Evolutionary conservation across 2,888 invertebrate species (phyloP).

Genomic region (Pyrgus malvae): DNA sequence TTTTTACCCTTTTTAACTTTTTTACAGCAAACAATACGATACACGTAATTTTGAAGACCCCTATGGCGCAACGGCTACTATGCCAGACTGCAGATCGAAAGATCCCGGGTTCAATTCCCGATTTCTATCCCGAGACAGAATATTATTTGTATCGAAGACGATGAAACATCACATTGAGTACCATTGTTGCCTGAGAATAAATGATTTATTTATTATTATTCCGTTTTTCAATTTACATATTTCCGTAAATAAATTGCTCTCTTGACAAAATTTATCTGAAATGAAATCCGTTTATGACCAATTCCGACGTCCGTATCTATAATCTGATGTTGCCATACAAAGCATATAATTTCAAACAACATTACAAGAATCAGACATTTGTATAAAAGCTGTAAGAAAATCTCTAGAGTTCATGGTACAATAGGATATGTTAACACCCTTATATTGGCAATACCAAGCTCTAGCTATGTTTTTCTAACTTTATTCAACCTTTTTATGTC

Average conservation of each 20-base stretch:
- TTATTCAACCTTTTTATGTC: too few species aligned
- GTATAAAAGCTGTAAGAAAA: constrained; percentile 1
- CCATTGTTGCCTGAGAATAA: too few species aligned
- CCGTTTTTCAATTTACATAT: background rate
- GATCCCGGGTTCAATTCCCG: too few species aligned
- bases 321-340: background rate
- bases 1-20: too few species aligned
- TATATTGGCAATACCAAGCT: background rate
- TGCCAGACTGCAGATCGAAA: too few species aligned
- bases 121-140: too few species aligned
- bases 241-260: background rate
- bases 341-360: constrained; percentile 1
- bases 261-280: background rate
- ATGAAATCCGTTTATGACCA: constrained; percentile 4
- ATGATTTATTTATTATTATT: background rate
- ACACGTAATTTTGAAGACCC: too few species aligned
- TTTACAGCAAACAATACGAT: too few species aligned
- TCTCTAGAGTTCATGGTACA: constrained; percentile 3
- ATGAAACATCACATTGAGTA: too few species aligned
- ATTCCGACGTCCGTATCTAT: background rate
- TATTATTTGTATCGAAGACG: too few species aligned
- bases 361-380: background rate
- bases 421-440: constrained; percentile 7
- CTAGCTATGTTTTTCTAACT: too few species aligned
- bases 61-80: too few species aligned